Evolutionary conservation across 2,113 vertebrate genomes (phyloP), one percentile per base, ranked within the genome.

Genomic region (Nibea coibor): DNA sequence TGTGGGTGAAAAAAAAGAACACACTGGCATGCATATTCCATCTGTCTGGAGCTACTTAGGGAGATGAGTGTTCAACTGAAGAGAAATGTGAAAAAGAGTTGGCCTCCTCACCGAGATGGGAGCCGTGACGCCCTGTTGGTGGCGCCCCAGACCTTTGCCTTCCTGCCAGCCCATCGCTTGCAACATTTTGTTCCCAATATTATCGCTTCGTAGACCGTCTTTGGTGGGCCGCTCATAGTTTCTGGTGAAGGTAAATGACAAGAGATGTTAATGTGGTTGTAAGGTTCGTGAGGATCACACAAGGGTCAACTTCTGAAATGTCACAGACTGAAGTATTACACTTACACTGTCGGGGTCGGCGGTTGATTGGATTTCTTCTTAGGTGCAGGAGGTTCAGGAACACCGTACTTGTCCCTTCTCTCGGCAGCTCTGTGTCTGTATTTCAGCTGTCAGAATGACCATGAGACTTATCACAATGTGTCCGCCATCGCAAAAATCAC

Each of bases 101-200:
- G 0, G 9, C 3, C 5, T 47, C 11, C 94, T 93, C 80, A 97
- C 97, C 92, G 97, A 94, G 85, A 98, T 97, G 68, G 97, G 97
- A 59, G 97, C 93, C 0, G 96, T 97, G 87, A 98, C 98, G 84
- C 96, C 97, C 90, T 98, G 97, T 53, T 97, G 97, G 85, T 97
- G 97, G 66, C 97, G 94, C 17, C 97, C 97, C 67, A 98, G 94
- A 24, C 97, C 97, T 0, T 95, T 97, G 43, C 97, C 97, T 94
- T 98, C 97, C 86, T 96, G 95, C 97, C 97, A 98, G 77, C 97
- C 97, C 97, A 98, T 99, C 51, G 97, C 97, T 81, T 98, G 97
- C 48, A 98, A 94, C 97, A 97, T 98, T 89, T 98, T 97, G 94
- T 96, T 98, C 57, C 97, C 97, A 5, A 98, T 98, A 76, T 98